Evolutionary conservation across 1,140 invertebrate genomes (phyloP), one percentile per base, ranked within the genome.

Genomic region (Pachypsylla venusta): DNA sequence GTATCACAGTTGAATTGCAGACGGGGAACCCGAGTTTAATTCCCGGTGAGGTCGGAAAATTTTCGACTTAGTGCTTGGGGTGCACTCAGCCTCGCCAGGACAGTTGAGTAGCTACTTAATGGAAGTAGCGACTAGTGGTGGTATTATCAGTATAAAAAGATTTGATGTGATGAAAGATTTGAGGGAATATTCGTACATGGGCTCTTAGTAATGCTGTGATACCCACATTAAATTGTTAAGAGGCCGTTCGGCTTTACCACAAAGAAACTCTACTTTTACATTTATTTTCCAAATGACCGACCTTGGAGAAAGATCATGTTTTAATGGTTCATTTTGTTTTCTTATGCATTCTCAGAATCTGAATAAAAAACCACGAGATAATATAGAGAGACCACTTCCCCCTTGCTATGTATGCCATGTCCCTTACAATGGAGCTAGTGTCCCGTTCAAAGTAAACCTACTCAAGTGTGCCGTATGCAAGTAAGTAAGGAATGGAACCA

Each of bases 401-500:
- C 57, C 62, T 3, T 83, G 77, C 73, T 74, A 70, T 2, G 61
- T 89, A 0, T 89, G 86, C 67, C 90, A 93, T 70, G 77, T 92
- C 60, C 88, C 89, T 0, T 93, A 89, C 67, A 81, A 77, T 58
- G 77, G 82, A 25, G 74, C 73, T 25, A 81, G 78, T 28, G 75
- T 87, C 28, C 85, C 87, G 7, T 84, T 89, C 67, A 75, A 77
- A 28, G 77, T 84, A 40, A 79, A 77, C 53, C 74, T 84, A 4
- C 71, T 75, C 2, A 78, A 79, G 54, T 90, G 87, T 72, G 74
- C 74, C 13, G 70, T 83, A 0, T 90, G 87, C 73, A 79, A 78
- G 77, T 85, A 74, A 70, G 70, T 64, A n/a, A n/a, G n/a, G n/a
- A n/a, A n/a, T n/a, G n/a, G n/a, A n/a, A n/a, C n/a, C n/a, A n/a